A percentile compares a stretch with the other conserved stretches of the same genome.
These are phyloP conservation scores for Eupithecia abbreviata DNA, from an alignment of 2,888 invertebrate genomes.

Conservation along the genomic window DNA sequence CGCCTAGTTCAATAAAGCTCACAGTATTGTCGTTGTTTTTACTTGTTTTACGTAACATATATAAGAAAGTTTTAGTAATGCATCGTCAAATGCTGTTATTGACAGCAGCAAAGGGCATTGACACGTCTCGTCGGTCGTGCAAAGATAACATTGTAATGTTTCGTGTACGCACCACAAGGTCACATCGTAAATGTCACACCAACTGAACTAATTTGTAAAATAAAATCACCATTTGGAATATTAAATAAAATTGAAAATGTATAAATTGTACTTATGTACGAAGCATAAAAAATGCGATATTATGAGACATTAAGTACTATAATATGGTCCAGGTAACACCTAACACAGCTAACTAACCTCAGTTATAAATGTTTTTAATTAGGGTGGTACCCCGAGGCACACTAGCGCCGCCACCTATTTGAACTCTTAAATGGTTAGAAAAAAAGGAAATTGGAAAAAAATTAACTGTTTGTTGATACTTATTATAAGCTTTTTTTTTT, in stretches of 20 bases:
- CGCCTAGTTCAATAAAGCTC: background rate
- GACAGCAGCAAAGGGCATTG: background rate
- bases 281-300: slow-evolving; percentile 29
- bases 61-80: background rate
- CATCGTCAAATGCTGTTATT: background rate
- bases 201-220: slow-evolving; percentile 3
- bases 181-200: slow-evolving; percentile 1
- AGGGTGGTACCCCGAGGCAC: no score
- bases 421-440: no score
- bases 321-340: slow-evolving; percentile 37
- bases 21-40: background rate
- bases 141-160: background rate
- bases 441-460: no score
- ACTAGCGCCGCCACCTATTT: no score
- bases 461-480: no score
- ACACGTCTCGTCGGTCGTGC: background rate
- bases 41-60: background rate
- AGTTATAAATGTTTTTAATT: slow-evolving; percentile 12
- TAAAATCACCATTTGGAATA: slow-evolving; percentile 20
- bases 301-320: slow-evolving; percentile 35
- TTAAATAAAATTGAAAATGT: slow-evolving; percentile 12
- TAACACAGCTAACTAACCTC: background rate
- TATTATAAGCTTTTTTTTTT: no score
- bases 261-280: slow-evolving; percentile 30
- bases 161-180: slow-evolving; percentile 18